A percentile compares a stretch with the other conserved stretches of the same genome.
Conservation (phyloP, 2,113 vertebrate genomes). For the Laticauda laticaudata region DNA sequence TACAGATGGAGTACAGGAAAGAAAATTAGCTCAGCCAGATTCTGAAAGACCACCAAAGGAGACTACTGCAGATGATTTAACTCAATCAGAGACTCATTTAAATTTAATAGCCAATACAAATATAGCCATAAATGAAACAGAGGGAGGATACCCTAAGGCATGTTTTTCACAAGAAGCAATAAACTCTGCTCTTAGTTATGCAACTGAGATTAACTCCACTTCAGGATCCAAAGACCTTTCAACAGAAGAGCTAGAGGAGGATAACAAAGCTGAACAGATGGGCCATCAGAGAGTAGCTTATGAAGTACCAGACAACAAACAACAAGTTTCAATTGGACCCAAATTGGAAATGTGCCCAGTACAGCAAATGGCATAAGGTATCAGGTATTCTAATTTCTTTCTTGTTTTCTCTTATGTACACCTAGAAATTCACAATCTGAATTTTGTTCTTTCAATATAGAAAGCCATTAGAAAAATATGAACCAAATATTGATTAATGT, state of each 20-base stretch:
- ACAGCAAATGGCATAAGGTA: not conserved
- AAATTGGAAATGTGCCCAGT: not conserved
- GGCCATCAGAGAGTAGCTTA: constrained; percentile 46
- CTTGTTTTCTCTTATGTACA: not conserved
- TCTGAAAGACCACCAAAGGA: constrained; percentile 14
- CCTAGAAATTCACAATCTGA: not conserved
- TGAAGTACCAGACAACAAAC: constrained; percentile 48
- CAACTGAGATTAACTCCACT: not conserved
- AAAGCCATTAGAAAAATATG: not conserved
- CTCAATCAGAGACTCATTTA: not conserved
- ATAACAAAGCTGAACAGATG: constrained; percentile 43
- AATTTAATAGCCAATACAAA: constrained; percentile 29
- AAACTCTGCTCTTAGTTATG: not conserved
- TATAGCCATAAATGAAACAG: constrained; percentile 4
- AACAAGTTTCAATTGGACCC: constrained; percentile 40
- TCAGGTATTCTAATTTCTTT: not conserved
- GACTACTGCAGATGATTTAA: constrained; percentile 20
- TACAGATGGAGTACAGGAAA: constrained; percentile 49
- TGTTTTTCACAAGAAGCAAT: constrained; percentile 24
- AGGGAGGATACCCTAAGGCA: not conserved
- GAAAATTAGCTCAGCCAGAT: constrained; percentile 39
- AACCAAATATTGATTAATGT: not conserved
- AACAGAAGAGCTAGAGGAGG: constrained; percentile 43
- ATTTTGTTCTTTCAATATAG: not conserved
- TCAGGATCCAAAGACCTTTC: constrained; percentile 23